Base-by-base conservation (phyloP, 2,113 vertebrate species). In the Microcebus murinus region DNA sequence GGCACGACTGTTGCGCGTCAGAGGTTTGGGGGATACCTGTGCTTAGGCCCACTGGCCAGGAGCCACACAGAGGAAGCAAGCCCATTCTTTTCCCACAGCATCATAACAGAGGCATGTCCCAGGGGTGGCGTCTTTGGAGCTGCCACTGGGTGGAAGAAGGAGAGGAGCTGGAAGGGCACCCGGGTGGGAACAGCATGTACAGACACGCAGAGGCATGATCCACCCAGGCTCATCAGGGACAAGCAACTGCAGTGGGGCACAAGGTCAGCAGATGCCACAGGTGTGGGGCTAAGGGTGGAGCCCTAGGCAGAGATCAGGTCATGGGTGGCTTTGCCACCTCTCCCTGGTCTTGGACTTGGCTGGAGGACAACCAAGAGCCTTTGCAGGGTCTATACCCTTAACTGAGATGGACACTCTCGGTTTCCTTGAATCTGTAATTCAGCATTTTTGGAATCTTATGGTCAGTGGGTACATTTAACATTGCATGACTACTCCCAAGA, bases 1-100 rank as follows among this genome's bases (percentile, higher is more conserved):
- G 29, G 20, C 9, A 61, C 45, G 36, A 13, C 21, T 57, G 25
- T 7, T 77, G 57, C 31, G 4, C 0, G 0, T 63, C 2, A 14
- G 57, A 61, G 57, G 29, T 2, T 42, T 5, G 18, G 25, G 42
- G 42, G 42, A 36, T 45, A 8, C 42, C 34, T 21, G 4, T 29
- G 57, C 68, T 20, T 8, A 18, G 82, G 59, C 20, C 34, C 18
- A 45, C 17, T 18, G 18, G 61, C 34, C 74, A 25, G 74, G 0
- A 68, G 8, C 29, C 11, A 12, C 27, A 18, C 23, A 80, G 45
- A 5, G 61, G 15, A 34, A 25, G 27, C 39, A 1, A 20, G 42
- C 27, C 71, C 21, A 6, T 25, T 68, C 25, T 23, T 29, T 3
- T 7, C 39, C 70, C 86, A 45, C 39, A 18, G 70, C 20, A 48